Evolutionary conservation across 2,113 vertebrate species (phyloP).

Genomic region (Euleptes europaea): DNA sequence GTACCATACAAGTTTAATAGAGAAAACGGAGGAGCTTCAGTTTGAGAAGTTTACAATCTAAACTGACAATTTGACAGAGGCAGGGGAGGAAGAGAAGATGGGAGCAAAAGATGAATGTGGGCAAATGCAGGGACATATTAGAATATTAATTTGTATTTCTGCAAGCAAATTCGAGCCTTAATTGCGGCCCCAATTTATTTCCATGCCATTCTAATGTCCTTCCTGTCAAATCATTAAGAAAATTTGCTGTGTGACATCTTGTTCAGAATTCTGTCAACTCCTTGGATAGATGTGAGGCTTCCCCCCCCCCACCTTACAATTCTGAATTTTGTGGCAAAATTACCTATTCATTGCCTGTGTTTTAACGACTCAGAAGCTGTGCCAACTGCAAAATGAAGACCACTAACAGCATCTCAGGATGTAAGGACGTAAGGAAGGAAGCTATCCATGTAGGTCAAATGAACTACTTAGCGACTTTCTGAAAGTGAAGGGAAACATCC

Average conservation of each 20-base stretch:
- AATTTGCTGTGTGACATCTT: constrained; percentile 44
- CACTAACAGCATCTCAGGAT: not conserved
- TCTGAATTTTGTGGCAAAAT: not conserved
- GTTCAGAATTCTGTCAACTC: constrained; percentile 35
- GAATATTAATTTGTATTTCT: not conserved
- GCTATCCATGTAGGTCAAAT: constrained; percentile 36
- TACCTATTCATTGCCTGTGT: constrained; percentile 25
- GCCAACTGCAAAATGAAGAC: not conserved
- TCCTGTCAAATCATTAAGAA: constrained; percentile 39
- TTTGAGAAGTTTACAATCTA: not conserved
- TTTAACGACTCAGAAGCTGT: constrained; percentile 37
- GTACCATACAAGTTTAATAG: not conserved
- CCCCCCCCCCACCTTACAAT: not conserved
- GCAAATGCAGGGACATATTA: not conserved
- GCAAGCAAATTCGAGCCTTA: not conserved
- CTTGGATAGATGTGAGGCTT: not conserved
- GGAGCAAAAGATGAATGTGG: not conserved
- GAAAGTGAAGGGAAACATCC: not conserved
- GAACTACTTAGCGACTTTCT: not conserved
- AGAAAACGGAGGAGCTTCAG: not conserved
- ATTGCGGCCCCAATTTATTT: not conserved
- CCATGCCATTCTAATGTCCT: constrained; percentile 33
- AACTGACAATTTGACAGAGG: not conserved
- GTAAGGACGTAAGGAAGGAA: not conserved
- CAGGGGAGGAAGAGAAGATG: not conserved